Conservation (phyloP, 1,140 invertebrate genomes). For the Cherax quadricarinatus region DNA sequence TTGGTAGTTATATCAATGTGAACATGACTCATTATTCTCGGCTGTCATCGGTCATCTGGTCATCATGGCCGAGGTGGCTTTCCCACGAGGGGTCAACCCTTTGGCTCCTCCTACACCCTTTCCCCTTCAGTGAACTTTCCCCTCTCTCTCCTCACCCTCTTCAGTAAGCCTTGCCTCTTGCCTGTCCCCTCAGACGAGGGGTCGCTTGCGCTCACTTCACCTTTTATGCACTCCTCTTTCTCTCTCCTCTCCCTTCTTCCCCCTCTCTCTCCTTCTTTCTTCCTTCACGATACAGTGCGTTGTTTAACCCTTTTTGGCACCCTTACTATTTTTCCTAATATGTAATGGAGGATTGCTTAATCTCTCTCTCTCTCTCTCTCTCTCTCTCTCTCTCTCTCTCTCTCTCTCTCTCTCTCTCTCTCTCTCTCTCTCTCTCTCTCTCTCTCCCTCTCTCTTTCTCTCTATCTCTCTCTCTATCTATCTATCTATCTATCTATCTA, state of each 20-base stretch:
- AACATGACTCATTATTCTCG: neutral
- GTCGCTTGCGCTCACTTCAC: too few relatives aligned
- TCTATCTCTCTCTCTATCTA: neutral
- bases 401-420: neutral
- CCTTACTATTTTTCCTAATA: neutral
- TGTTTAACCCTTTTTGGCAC: conserved; percentile 45
- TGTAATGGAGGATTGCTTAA: neutral
- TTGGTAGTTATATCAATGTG: neutral
- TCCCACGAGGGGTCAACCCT: conserved; percentile 2
- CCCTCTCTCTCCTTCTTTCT: neutral
- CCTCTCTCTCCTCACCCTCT: neutral
- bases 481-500: too few relatives aligned
- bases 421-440: neutral
- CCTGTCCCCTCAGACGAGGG: too few relatives aligned
- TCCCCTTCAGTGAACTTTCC: neutral
- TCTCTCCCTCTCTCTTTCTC: neutral
- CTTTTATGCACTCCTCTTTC: too few relatives aligned
- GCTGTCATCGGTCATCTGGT: neutral
- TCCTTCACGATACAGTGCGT: conserved; percentile 19
- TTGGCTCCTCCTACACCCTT: conserved; percentile 1
- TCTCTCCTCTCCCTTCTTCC: neutral
- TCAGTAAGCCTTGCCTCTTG: neutral
- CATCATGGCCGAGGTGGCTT: neutral
- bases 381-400: too few relatives aligned
- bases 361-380: neutral